A percentile compares a stretch with the other conserved stretches of the same genome.
These are phyloP conservation scores for Gymnosoma rotundatum DNA, from an alignment of 2,888 invertebrate genomes.

Conservation along the genomic window DNA sequence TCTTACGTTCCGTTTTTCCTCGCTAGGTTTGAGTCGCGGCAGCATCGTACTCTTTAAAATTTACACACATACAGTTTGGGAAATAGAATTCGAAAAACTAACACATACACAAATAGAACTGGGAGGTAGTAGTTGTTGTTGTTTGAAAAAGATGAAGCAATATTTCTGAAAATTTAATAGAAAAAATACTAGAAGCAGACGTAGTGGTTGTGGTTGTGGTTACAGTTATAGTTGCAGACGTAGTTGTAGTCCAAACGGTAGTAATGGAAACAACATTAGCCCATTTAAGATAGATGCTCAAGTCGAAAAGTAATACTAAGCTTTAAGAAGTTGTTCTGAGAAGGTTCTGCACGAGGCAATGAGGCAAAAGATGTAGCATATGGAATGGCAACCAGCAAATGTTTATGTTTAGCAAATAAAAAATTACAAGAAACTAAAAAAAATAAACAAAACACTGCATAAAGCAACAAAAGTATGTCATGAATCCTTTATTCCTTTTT, in stretches of 20 bases:
- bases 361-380: not conserved
- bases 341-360: constrained; percentile 18
- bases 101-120: constrained; percentile 16
- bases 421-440: constrained; percentile 21
- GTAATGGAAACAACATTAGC: constrained; percentile 64
- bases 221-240: constrained; percentile 1
- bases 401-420: constrained; percentile 32
- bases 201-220: constrained; percentile 20
- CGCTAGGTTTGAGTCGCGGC: not conserved
- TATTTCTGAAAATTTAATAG: constrained; percentile 17
- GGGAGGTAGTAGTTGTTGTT: not conserved
- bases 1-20: constrained; percentile 4
- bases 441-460: constrained; percentile 44
- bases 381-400: constrained; percentile 48
- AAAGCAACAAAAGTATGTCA: constrained; percentile 63
- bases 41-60: too few relatives aligned
- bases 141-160: constrained; percentile 23
- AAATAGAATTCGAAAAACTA: constrained; percentile 38
- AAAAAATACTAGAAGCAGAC: constrained; percentile 1
- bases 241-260: constrained; percentile 39
- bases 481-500: constrained; percentile 58
- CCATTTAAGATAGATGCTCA: constrained; percentile 60
- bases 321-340: constrained; percentile 47
- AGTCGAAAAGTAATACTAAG: constrained; percentile 66
- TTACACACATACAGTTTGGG: not conserved